Evolutionary conservation across 2,888 invertebrate genomes (phyloP).

Genomic region (Incurvaria masculella): DNA sequence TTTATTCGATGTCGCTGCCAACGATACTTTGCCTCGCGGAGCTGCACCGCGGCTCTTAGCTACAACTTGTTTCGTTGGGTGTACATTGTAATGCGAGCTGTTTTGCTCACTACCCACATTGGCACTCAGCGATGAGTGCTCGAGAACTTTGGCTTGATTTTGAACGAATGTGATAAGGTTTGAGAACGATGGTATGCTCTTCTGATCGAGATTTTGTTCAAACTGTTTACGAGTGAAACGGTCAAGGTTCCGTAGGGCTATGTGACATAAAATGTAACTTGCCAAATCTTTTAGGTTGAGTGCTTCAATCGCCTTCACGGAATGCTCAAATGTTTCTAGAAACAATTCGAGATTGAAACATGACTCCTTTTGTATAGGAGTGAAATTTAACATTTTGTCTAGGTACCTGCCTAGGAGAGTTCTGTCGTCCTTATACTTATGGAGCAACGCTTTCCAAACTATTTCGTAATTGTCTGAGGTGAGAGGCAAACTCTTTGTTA

Average conservation of each 20-base stretch:
- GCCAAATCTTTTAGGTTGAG: slow-evolving; percentile 7
- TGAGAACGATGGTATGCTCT: not conserved
- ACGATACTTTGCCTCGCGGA: too few species aligned
- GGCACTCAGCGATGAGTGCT: too few species aligned
- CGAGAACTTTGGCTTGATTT: not conserved
- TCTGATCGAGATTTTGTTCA: not conserved
- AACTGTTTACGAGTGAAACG: not conserved
- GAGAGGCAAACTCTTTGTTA: not conserved
- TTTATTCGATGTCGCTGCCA: too few species aligned
- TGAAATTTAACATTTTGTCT: slow-evolving; percentile 7
- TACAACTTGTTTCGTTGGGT: too few species aligned
- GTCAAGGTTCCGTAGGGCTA: slow-evolving; percentile 3
- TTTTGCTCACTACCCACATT: too few species aligned
- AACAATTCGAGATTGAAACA: slow-evolving; percentile 1
- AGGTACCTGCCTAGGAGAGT: slow-evolving; percentile 8
- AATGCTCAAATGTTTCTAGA: slow-evolving; percentile 11
- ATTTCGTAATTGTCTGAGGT: slow-evolving; percentile 8
- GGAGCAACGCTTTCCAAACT: slow-evolving; percentile 12
- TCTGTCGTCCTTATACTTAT: slow-evolving; percentile 14
- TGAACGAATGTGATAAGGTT: not conserved
- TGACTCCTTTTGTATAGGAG: not conserved
- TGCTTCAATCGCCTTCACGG: slow-evolving; percentile 10
- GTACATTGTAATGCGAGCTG: too few species aligned
- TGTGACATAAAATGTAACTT: slow-evolving; percentile 8
- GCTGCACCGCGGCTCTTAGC: too few species aligned